Percentiles rank a stretch among this genome's conserved stretches.
phyloP scores from a whole-genome alignment of 2,113 vertebrate genomes.

The Notiomystis cincta region DNA sequence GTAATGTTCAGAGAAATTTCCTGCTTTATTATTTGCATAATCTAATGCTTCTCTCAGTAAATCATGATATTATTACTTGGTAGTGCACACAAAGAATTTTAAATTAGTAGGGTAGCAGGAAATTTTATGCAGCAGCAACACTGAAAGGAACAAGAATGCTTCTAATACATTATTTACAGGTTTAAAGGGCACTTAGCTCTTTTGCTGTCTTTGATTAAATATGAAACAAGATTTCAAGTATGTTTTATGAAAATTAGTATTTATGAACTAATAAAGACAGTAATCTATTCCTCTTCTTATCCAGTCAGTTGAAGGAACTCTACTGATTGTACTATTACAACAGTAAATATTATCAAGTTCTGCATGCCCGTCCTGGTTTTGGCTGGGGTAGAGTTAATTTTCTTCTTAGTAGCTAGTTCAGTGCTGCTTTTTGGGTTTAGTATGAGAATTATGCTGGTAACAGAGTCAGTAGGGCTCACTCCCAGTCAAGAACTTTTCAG shows the following conservation, averaged over 20 bases:
- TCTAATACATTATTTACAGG: slow-evolving; percentile 8
- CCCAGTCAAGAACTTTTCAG: neutral
- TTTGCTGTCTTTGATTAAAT: neutral
- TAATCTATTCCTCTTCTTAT: neutral
- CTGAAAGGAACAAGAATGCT: neutral
- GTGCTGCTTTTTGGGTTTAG: neutral
- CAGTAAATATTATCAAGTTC: neutral
- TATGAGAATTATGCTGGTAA: neutral
- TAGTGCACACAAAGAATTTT: neutral
- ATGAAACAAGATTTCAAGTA: neutral
- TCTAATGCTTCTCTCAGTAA: neutral
- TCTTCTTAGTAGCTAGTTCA: neutral
- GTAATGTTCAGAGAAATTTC: neutral
- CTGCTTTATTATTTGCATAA: neutral
- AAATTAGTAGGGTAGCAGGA: neutral
- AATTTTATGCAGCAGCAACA: neutral
- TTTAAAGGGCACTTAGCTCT: neutral
- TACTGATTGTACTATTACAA: neutral
- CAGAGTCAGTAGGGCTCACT: neutral
- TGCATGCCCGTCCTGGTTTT: neutral
- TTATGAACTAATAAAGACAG: neutral
- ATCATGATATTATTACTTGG: neutral
- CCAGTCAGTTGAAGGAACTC: neutral
- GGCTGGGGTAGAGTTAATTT: neutral
- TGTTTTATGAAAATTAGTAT: neutral